A percentile compares a stretch with the other conserved stretches of the same genome.
Evolutionary conservation across 2,888 invertebrate genomes (phyloP).

Genomic region (Diaphora mendica): DNA sequence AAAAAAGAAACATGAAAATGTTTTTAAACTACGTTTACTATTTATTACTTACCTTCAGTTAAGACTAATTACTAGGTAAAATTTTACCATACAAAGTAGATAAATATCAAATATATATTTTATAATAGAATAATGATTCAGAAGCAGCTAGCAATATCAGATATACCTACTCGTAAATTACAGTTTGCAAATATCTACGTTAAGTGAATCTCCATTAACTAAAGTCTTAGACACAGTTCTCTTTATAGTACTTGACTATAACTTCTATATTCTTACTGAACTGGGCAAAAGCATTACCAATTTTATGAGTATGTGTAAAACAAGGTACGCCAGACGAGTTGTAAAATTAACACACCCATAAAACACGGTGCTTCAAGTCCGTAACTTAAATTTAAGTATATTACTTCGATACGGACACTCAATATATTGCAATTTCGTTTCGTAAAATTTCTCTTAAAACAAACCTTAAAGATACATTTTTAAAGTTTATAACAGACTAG

Average conservation of each 20-base stretch:
- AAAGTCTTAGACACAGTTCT: constrained; percentile 1
- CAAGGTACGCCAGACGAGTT: constrained; percentile 4
- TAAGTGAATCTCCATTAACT: neutral
- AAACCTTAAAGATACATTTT: neutral
- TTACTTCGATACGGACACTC: constrained; percentile 19
- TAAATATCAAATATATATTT: too few relatives aligned
- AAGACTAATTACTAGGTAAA: neutral
- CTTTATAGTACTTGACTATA: neutral
- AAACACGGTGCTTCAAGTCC: constrained; percentile 9
- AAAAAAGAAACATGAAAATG: neutral
- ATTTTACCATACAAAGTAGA: too few relatives aligned
- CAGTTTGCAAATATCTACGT: too few relatives aligned
- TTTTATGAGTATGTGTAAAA: constrained; percentile 7
- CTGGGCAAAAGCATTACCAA: neutral
- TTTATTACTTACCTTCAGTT: neutral
- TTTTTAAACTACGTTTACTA: neutral
- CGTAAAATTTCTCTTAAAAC: constrained; percentile 22
- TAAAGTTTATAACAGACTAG: too few relatives aligned
- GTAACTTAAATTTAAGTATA: constrained; percentile 20
- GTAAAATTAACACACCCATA: constrained; percentile 18
- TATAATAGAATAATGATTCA: constrained; percentile 3
- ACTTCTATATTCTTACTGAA: neutral
- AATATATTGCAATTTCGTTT: constrained; percentile 19
- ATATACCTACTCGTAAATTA: constrained; percentile 15
- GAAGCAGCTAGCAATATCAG: neutral